phyloP scores from a whole-genome alignment of 1,140 invertebrate species.

The Palaemon carinicauda region DNA sequence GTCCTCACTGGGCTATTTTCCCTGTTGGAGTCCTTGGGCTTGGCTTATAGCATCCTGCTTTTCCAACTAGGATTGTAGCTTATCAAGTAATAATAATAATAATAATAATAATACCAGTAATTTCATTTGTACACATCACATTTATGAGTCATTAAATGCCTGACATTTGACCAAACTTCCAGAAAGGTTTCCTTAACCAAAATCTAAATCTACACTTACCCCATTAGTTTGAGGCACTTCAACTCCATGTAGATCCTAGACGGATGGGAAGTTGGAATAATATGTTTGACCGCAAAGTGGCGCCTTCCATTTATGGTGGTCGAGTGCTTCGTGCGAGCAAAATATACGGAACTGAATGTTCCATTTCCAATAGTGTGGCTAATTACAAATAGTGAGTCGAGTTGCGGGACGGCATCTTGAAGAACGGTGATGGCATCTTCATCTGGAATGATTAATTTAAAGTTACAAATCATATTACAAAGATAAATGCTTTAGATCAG shows the following conservation, averaged over 20 bases:
- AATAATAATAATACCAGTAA: no score
- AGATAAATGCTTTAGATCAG: no score
- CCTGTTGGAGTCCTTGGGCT: no score
- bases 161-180: no score
- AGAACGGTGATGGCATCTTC: slow-evolving; percentile 44
- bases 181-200: background rate
- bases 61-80: no score
- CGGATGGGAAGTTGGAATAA: slow-evolving; percentile 51
- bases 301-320: background rate
- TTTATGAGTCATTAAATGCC: no score
- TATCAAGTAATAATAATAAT: no score
- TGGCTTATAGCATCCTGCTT: no score
- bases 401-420: slow-evolving; percentile 46
- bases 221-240: slow-evolving; percentile 46
- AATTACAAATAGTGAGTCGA: slow-evolving; percentile 46
- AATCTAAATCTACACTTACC: slow-evolving; percentile 21
- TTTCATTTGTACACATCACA: no score
- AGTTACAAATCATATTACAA: no score
- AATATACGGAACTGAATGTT: slow-evolving; percentile 53
- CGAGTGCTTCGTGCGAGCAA: slow-evolving; percentile 35
- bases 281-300: slow-evolving; percentile 51
- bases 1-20: no score
- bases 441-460: no score
- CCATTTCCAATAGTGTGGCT: slow-evolving; percentile 51
- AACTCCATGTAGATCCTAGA: slow-evolving; percentile 51